phyloP scores from a whole-genome alignment of 2,113 vertebrate genomes.

The Chamaea fasciata region DNA sequence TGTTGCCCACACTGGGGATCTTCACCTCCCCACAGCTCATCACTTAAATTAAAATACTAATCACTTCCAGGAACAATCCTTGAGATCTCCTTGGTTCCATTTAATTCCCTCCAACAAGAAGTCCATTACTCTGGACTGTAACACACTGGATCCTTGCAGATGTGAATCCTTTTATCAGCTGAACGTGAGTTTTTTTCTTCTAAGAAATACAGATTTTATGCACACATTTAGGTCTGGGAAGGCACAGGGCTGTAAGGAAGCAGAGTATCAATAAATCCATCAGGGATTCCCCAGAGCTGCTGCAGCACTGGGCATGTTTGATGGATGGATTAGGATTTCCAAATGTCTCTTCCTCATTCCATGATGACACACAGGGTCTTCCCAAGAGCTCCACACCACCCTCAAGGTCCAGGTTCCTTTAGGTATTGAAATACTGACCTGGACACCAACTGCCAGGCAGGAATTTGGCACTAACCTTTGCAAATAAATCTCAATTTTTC shows the following conservation, averaged over 20 bases:
- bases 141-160: neutral
- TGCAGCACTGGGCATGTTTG: neutral
- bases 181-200: neutral
- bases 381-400: accelerated
- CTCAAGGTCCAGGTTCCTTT: neutral
- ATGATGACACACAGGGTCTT: accelerated
- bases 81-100: neutral
- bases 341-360: neutral
- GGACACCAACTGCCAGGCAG: neutral
- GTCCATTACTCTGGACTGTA: too few relatives aligned
- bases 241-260: neutral
- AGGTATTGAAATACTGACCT: too few relatives aligned
- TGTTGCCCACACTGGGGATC: neutral
- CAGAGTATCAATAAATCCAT: accelerated
- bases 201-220: neutral
- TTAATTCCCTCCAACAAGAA: neutral
- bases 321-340: neutral
- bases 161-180: neutral
- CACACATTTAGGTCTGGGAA: neutral
- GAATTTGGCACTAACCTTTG: neutral
- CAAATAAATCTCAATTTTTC: neutral
- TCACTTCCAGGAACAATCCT: neutral
- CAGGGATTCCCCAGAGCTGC: neutral
- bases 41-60: neutral
- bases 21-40: too few relatives aligned